Evolutionary conservation across 2,113 vertebrate genomes (phyloP).

Genomic region (Haplochromis vanheusdeni): DNA sequence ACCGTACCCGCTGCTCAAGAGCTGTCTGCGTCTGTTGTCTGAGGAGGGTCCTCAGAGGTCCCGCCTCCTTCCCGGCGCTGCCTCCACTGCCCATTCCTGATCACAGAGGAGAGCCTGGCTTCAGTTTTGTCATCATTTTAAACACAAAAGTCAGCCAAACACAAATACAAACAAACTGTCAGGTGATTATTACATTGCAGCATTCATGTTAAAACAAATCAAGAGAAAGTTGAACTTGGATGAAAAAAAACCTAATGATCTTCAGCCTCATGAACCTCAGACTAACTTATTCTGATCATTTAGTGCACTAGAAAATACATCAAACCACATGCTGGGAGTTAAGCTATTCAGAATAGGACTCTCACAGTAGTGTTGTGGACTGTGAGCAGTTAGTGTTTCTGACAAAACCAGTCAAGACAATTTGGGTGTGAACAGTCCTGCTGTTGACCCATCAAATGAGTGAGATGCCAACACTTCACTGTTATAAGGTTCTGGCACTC

Average conservation of each 20-base stretch:
- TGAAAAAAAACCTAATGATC: neutral
- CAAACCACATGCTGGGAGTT: conserved; percentile 7
- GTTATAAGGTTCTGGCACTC: neutral
- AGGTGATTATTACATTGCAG: neutral
- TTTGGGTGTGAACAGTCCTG: neutral
- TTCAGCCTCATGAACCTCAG: neutral
- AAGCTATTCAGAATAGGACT: neutral
- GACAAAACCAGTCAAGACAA: neutral
- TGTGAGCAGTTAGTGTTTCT: neutral
- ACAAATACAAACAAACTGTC: neutral
- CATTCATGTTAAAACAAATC: neutral
- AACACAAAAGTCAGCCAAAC: neutral
- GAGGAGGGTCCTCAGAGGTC: conserved; percentile 89
- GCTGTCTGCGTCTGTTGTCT: conserved; percentile 95
- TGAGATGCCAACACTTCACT: neutral
- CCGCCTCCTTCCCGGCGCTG: conserved; percentile 93
- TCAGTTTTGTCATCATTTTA: neutral
- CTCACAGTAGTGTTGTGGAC: neutral
- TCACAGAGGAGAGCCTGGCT: conserved; percentile 42
- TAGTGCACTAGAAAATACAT: neutral
- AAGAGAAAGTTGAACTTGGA: neutral
- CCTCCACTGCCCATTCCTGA: conserved; percentile 98
- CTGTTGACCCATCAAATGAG: neutral
- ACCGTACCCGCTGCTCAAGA: conserved; percentile 91
- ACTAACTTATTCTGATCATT: neutral